phyloP scores from a whole-genome alignment of 2,888 invertebrate species.

The Craniophora ligustri region DNA sequence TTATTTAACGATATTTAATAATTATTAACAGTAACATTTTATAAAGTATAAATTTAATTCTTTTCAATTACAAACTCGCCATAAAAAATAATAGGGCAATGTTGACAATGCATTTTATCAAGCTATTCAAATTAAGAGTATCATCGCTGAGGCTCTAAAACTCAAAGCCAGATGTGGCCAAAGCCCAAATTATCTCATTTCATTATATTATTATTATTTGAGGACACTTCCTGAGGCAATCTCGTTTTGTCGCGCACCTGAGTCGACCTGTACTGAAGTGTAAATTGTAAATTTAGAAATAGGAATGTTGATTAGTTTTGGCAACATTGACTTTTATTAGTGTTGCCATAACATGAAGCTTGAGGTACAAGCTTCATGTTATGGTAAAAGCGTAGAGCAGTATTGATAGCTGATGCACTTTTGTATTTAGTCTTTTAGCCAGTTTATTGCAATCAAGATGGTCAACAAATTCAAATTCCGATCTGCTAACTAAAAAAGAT shows the following conservation, averaged over 20 bases:
- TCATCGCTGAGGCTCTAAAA: slow-evolving; percentile 46
- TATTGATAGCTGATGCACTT: too few species aligned
- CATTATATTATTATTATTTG: slow-evolving; percentile 57
- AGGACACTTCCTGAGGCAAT: slow-evolving; percentile 59
- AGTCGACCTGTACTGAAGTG: slow-evolving; percentile 26
- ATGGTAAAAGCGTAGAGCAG: too few species aligned
- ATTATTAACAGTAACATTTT: too few species aligned
- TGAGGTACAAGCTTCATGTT: too few species aligned
- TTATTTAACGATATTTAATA: too few species aligned
- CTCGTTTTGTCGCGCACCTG: slow-evolving; percentile 41
- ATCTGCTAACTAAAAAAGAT: too few species aligned
- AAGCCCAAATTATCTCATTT: slow-evolving; percentile 58
- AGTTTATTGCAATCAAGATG: too few species aligned
- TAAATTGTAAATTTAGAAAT: slow-evolving; percentile 25
- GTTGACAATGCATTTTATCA: slow-evolving; percentile 48
- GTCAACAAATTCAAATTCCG: too few species aligned
- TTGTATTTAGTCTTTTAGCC: too few species aligned
- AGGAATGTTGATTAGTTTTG: slow-evolving; percentile 24
- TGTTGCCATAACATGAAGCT: too few species aligned
- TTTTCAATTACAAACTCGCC: slow-evolving; percentile 12
- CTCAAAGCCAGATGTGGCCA: slow-evolving; percentile 57
- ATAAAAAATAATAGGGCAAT: slow-evolving; percentile 45
- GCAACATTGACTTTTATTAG: too few species aligned
- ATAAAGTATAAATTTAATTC: background rate
- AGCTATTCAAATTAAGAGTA: slow-evolving; percentile 47